phyloP scores from a whole-genome alignment of 1,140 invertebrate genomes.

The Sarcophaga bullata region DNA sequence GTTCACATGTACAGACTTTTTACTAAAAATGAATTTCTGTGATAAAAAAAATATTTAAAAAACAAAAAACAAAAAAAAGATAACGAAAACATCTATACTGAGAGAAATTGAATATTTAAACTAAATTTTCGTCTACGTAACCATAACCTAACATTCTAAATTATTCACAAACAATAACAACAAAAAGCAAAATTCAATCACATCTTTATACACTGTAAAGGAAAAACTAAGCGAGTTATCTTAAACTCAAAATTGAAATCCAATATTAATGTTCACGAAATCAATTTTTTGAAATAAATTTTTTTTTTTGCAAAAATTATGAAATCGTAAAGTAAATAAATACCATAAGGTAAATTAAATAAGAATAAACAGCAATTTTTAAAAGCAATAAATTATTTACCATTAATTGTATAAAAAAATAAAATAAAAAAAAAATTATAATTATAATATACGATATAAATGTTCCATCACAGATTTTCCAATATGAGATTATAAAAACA shows the following conservation, averaged over 20 bases:
- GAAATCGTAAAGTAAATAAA: neutral
- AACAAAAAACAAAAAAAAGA: neutral
- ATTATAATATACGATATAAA: neutral
- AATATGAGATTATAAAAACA: neutral
- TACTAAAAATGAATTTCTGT: conserved; percentile 25
- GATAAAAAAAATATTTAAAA: conserved; percentile 3
- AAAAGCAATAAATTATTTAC: conserved; percentile 19
- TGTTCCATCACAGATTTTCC: neutral
- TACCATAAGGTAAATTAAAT: neutral
- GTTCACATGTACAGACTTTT: conserved; percentile 5
- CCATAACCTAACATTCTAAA: neutral
- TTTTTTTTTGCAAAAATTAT: neutral
- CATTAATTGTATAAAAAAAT: neutral
- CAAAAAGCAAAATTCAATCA: conserved; percentile 1
- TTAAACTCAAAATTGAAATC: neutral
- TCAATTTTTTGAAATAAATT: neutral
- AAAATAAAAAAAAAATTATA: neutral
- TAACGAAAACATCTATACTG: conserved; percentile 14
- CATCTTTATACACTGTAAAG: neutral
- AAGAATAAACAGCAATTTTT: conserved; percentile 11
- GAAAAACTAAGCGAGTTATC: neutral
- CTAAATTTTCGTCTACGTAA: neutral
- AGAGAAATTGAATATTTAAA: neutral
- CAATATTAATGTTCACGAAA: neutral
- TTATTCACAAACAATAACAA: neutral